phyloP scores from a whole-genome alignment of 2,113 vertebrate species.

The Cynoglossus semilaevis region DNA sequence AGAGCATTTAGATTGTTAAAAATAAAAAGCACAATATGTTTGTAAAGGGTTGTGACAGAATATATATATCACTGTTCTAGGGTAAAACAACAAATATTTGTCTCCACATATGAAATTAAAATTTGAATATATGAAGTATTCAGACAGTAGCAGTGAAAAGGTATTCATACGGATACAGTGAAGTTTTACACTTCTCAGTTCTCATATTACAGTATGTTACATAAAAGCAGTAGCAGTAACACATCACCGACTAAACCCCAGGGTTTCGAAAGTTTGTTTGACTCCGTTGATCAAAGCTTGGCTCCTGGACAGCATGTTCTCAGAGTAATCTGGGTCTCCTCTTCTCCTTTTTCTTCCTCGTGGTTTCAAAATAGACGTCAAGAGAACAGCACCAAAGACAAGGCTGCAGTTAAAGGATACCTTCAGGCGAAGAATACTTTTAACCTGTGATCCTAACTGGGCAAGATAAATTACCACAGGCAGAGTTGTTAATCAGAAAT shows the following conservation, averaged over 20 bases:
- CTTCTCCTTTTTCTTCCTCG: constrained; percentile 47
- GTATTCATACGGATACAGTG: too few relatives aligned
- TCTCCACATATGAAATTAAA: too few relatives aligned
- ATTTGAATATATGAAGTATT: too few relatives aligned
- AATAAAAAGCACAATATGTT: too few relatives aligned
- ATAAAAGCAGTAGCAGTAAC: constrained; percentile 5
- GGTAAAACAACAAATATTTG: neutral
- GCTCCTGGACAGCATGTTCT: constrained; percentile 49
- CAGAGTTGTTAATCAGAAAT: neutral
- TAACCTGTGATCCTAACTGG: constrained; percentile 40
- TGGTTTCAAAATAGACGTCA: constrained; percentile 27
- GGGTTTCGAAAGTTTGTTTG: constrained; percentile 45
- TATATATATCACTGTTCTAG: too few relatives aligned
- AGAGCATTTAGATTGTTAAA: too few relatives aligned
- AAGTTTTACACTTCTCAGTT: too few relatives aligned
- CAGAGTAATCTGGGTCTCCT: constrained; percentile 25
- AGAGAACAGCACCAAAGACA: constrained; percentile 38
- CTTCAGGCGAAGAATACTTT: constrained; percentile 6
- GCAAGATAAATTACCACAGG: constrained; percentile 1
- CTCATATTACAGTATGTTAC: neutral
- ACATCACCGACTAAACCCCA: constrained; percentile 15
- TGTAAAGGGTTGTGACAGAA: too few relatives aligned
- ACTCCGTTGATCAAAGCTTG: constrained; percentile 57
- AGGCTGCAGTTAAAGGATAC: constrained; percentile 25
- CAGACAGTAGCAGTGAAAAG: too few relatives aligned